phyloP scores from a whole-genome alignment of 2,113 vertebrate species.

The Tympanuchus pallidicinctus region DNA sequence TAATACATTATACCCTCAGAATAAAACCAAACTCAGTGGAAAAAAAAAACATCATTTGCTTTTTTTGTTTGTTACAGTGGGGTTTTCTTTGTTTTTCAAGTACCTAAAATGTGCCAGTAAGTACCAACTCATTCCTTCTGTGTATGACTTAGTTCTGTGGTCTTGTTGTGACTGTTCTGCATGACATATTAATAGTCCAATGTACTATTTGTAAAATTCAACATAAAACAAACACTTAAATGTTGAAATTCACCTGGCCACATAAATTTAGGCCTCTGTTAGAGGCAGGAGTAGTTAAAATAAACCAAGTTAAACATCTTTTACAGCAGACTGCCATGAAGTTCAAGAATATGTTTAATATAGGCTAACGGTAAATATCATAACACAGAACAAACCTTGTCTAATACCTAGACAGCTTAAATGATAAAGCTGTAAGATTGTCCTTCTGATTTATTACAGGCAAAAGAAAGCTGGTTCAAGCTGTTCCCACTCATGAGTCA shows the following conservation, averaged over 20 bases:
- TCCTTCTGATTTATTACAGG: constrained; percentile 20
- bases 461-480: constrained; percentile 31
- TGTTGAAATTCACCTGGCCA: not conserved
- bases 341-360: not conserved
- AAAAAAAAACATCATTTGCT: not conserved
- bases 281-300: constrained; percentile 7
- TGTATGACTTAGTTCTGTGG: not conserved
- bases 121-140: not conserved
- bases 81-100: not conserved
- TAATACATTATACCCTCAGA: not conserved
- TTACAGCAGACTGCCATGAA: not conserved
- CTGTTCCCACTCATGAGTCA: constrained; percentile 56
- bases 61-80: not conserved
- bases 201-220: not conserved
- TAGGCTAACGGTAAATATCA: constrained; percentile 22
- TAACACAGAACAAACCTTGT: constrained; percentile 9
- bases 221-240: constrained; percentile 2
- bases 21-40: not conserved
- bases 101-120: not conserved
- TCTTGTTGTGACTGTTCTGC: not conserved
- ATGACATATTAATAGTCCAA: not conserved
- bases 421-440: not conserved
- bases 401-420: constrained; percentile 14
- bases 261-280: not conserved
- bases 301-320: constrained; percentile 12